Evolutionary conservation across 2,113 vertebrate species (phyloP).

Genomic region (Triplophysa siluroides): DNA sequence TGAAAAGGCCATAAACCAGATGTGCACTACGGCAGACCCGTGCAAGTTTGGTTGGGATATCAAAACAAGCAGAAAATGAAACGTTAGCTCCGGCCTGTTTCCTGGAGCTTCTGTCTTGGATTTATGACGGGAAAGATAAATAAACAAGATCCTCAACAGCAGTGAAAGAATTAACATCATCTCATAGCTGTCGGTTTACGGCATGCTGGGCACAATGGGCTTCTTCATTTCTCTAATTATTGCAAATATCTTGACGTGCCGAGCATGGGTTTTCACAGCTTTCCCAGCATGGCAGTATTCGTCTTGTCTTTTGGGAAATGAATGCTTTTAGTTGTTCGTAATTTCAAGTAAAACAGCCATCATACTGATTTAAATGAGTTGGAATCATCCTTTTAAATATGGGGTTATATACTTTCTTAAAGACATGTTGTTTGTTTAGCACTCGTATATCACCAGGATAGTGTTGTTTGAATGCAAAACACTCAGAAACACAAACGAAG

Average conservation of each 20-base stretch:
- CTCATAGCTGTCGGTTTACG: constrained; percentile 29
- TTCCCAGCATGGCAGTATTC: not conserved
- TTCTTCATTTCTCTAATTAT: constrained; percentile 28
- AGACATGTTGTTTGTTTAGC: not conserved
- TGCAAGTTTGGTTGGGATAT: not conserved
- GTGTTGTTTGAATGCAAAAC: not conserved
- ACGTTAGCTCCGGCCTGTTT: constrained; percentile 26
- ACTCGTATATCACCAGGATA: not conserved
- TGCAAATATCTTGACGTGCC: constrained; percentile 30
- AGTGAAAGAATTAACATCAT: constrained; percentile 34
- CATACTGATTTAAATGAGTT: too few species aligned
- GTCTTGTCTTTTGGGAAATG: too few species aligned
- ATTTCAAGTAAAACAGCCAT: not conserved
- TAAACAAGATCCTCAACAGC: constrained; percentile 36
- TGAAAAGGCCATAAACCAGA: constrained; percentile 5
- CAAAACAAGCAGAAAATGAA: constrained; percentile 34
- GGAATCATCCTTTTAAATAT: too few species aligned
- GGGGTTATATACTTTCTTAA: too few species aligned
- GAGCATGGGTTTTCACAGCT: not conserved
- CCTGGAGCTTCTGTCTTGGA: constrained; percentile 43
- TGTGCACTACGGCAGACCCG: not conserved
- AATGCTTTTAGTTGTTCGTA: too few species aligned
- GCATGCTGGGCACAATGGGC: constrained; percentile 28
- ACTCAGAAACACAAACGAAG: not conserved
- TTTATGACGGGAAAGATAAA: constrained; percentile 39